A percentile compares a stretch with the other conserved stretches of the same genome.
Conservation (phyloP, 1,140 invertebrate species). For the Caerostris darwini region DNA sequence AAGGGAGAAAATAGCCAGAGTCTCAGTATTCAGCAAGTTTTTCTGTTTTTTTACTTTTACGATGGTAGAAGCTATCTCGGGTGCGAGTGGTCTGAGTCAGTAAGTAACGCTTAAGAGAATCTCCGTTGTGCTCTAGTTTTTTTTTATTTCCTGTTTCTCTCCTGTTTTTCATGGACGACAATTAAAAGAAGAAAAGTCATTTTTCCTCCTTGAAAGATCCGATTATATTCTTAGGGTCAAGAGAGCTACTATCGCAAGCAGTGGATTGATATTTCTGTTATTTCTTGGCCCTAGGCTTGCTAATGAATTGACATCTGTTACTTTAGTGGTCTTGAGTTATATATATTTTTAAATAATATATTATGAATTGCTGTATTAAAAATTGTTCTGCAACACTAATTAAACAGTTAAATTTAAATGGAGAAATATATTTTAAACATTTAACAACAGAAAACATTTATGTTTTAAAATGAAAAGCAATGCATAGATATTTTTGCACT, state of each 20-base stretch:
- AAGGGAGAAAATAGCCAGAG: constrained; percentile 36
- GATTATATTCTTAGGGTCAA: background rate
- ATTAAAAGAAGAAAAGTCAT: constrained; percentile 23
- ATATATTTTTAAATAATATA: too few species aligned
- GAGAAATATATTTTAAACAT: too few species aligned
- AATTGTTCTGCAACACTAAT: too few species aligned
- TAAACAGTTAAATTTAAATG: too few species aligned
- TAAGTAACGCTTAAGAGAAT: constrained; percentile 3
- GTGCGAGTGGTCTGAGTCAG: constrained; percentile 15
- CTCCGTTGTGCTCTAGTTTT: background rate
- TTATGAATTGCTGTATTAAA: too few species aligned
- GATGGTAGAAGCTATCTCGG: background rate
- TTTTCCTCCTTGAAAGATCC: background rate
- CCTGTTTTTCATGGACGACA: background rate
- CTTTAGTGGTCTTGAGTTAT: too few species aligned
- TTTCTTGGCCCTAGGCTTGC: background rate
- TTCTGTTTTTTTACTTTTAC: background rate
- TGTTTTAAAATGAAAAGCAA: too few species aligned
- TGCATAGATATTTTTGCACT: too few species aligned
- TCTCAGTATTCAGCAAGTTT: background rate
- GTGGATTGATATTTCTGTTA: background rate
- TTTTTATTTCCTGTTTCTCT: background rate
- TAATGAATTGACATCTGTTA: too few species aligned
- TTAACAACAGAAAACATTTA: too few species aligned
- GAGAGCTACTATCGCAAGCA: background rate